Conservation (phyloP, 2,113 vertebrate species). For the Lanius collurio region DNA sequence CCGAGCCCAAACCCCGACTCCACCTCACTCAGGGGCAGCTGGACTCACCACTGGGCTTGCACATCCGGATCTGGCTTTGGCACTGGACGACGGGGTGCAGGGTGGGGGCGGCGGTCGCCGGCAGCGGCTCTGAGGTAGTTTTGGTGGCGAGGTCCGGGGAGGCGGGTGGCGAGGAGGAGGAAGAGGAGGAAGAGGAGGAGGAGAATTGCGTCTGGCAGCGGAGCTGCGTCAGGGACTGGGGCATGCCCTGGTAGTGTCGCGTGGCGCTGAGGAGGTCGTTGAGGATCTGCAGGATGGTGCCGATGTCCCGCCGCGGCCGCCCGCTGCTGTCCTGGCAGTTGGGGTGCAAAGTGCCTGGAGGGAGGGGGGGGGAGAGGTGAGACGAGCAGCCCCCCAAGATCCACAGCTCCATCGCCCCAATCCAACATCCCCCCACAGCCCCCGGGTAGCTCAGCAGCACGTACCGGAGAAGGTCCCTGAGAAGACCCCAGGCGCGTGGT, state of each 20-base stretch:
- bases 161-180: conserved; percentile 56
- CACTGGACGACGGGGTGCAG: conserved; percentile 81
- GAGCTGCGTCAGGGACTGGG: conserved; percentile 92
- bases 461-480: conserved; percentile 96
- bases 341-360: conserved; percentile 94
- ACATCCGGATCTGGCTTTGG: conserved; percentile 92
- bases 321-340: conserved; percentile 98
- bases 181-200: neutral
- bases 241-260: conserved; percentile 98
- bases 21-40: accelerated
- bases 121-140: conserved; percentile 86
- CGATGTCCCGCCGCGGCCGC: conserved; percentile 91
- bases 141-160: conserved; percentile 78
- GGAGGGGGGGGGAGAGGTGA: accelerated
- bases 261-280: conserved; percentile 98
- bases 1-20: neutral
- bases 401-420: accelerated
- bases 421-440: accelerated
- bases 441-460: neutral
- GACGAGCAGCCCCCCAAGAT: accelerated
- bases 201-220: conserved; percentile 94
- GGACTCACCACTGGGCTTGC: conserved; percentile 86
- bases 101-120: neutral
- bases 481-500: conserved; percentile 95
- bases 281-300: conserved; percentile 98